Base-by-base conservation (phyloP, 1,140 invertebrate genomes). In the Drosophila pseudoobscura region DNA sequence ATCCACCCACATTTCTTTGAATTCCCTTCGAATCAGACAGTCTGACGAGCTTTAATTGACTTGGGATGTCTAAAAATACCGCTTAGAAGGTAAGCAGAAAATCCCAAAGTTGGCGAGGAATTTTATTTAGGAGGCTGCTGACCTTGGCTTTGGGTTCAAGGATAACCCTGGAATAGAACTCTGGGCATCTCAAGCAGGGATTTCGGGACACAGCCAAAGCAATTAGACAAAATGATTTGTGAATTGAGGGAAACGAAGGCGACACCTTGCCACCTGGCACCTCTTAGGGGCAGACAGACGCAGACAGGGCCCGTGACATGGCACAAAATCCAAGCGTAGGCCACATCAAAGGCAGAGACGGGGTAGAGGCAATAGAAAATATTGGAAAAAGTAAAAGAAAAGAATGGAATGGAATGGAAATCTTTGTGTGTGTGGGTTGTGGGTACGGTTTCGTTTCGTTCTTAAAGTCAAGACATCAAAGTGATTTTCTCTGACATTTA, bases 401-500 rank as follows among this genome's bases (percentile, higher is more conserved):
- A 53, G 62, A 58, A 78, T 44, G 55, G 5, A 26, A 17, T 17
- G 17, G 24, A 26, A 26, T 26, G 24, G 22, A 57, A 56, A 56
- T 55, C 59, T 52, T 26, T 70, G 62, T 41, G 62, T 41, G 62
- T 56, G 45, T 22, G 49, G 56, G 62, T 66, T 24, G 17, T 53
- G 22, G 39, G 41, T 39, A 4, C 11, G 11, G 44, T 39, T 39
- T 39, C 35, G 4, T 39, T 39, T 39, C 58, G 43, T 51, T 47
- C 69, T 66, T 73, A 63, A 85, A 85, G 82, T 85, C 80, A 85
- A 80, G 82, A 80, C 73, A 72, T 85, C 80, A 80, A 58, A 76
- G 62, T 85, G 60, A 80, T 87, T 57, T 62, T 39, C 24, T 61
- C 73, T 77, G 80, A 77, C 82, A 77, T 59, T 61, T 69, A 65